Evolutionary conservation across 2,888 invertebrate genomes (phyloP), one percentile per base, ranked within the genome.

Genomic region (Lithophane leautieri): DNA sequence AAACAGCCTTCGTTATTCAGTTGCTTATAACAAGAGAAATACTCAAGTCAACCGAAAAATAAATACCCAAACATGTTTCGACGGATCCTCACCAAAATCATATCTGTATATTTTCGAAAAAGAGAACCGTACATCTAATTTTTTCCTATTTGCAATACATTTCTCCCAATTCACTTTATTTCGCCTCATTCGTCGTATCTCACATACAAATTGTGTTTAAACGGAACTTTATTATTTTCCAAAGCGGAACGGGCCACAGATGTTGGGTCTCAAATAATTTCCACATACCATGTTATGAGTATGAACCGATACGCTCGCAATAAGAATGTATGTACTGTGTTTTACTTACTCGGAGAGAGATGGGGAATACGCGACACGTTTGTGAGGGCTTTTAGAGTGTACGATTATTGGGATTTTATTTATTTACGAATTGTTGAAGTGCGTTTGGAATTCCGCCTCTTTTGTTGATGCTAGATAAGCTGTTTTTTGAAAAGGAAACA

Each of bases 181-280:
- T 91, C 93, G 93, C 89, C 91, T 93, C 95, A 94, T 93, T 95
- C 94, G 94, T 93, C 92, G 95, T 95, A 94, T 94, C 94, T 94
- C 93, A 94, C 96, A 96, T 96, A 96, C 95, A 95, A 96, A 96
- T 96, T 91, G 94, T 93, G 94, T 93, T 94, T 96, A 95, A 95
- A 95, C 93, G 92, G 89, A 94, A 95, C 94, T 95, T 96, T 95
- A 95, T 95, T 95, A 95, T 96, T 95, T 94, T 92, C 90, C 91
- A 93, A 93, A 91, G 93, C 94, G 95, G 89, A 89, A 89, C 91
- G 93, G 91, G 91, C 81, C 94, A 84, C 96, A 96, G 95, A 93
- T 96, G 96, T 87, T 91, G 82, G 81, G 82, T 82, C 88, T 88
- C 89, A 92, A 93, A 95, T 95, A 95, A 95, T 95, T 95, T 95